Evolutionary conservation across 1,140 invertebrate genomes (phyloP).

Genomic region (Magallana gigas): DNA sequence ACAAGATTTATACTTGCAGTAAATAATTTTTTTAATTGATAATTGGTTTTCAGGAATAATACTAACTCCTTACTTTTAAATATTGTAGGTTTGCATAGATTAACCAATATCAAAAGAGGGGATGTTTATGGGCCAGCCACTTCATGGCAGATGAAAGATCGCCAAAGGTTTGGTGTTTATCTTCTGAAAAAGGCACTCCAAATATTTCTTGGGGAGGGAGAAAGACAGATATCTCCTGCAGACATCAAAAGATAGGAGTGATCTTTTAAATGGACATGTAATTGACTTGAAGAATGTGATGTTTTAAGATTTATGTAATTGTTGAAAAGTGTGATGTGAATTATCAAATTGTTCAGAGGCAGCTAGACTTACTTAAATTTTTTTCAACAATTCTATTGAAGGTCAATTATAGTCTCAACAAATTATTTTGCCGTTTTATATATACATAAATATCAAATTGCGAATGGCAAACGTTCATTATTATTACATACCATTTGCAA

Average conservation of each 20-base stretch:
- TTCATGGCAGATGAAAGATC: constrained; percentile 87
- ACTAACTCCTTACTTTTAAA: not conserved
- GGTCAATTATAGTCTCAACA: too few species aligned
- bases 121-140: constrained; percentile 90
- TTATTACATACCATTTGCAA: too few species aligned
- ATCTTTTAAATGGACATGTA: not conserved
- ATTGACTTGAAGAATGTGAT: not conserved
- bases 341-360: too few species aligned
- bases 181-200: constrained; percentile 91
- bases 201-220: constrained; percentile 91
- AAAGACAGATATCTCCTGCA: constrained; percentile 77
- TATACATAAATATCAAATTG: too few species aligned
- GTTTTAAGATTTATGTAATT: not conserved
- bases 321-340: not conserved
- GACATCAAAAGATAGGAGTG: constrained; percentile 59
- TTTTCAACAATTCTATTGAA: too few species aligned
- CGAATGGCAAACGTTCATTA: too few species aligned
- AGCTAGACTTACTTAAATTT: too few species aligned
- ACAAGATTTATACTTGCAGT: too few species aligned
- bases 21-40: too few species aligned
- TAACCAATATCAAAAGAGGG: constrained; percentile 91
- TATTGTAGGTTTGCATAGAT: constrained; percentile 82
- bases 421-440: too few species aligned
- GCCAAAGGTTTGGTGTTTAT: constrained; percentile 87
- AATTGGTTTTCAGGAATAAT: too few species aligned